phyloP scores from a whole-genome alignment of 2,113 vertebrate genomes.

The Phrynosoma blainvillii region DNA sequence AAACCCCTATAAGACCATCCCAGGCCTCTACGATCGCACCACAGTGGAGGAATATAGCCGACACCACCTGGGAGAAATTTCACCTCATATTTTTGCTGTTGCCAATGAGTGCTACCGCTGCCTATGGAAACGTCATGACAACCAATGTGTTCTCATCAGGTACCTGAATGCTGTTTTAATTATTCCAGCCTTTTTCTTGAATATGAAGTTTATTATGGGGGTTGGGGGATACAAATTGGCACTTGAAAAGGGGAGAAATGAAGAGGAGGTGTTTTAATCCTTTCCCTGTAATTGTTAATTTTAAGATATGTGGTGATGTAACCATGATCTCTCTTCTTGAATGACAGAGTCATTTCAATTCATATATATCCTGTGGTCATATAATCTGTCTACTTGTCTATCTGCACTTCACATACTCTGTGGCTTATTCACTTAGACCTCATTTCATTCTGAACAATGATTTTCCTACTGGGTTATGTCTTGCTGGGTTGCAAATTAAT shows the following conservation, averaged over 20 bases:
- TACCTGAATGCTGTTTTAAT: slow-evolving; percentile 54
- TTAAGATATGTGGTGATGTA: background rate
- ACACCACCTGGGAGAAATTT: slow-evolving; percentile 88
- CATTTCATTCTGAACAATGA: background rate
- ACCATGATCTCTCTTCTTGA: rapidly evolving
- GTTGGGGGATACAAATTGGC: rapidly evolving
- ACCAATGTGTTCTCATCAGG: slow-evolving; percentile 99
- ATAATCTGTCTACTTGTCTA: background rate
- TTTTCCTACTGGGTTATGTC: background rate
- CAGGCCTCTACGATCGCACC: slow-evolving; percentile 82
- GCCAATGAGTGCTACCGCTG: slow-evolving; percentile 97
- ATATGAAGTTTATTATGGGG: rapidly evolving
- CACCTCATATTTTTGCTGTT: slow-evolving; percentile 93
- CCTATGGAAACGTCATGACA: slow-evolving; percentile 92
- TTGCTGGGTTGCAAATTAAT: background rate
- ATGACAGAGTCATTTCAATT: rapidly evolving
- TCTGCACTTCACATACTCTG: background rate
- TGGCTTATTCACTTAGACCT: background rate
- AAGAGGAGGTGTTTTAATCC: background rate
- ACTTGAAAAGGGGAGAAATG: background rate
- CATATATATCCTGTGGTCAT: rapidly evolving
- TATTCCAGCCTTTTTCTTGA: background rate
- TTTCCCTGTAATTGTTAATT: background rate
- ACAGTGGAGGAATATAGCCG: slow-evolving; percentile 86
- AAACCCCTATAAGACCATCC: slow-evolving; percentile 92